Conservation (phyloP, 2,797 vertebrate genomes). For the Serranus cabrilla region DNA sequence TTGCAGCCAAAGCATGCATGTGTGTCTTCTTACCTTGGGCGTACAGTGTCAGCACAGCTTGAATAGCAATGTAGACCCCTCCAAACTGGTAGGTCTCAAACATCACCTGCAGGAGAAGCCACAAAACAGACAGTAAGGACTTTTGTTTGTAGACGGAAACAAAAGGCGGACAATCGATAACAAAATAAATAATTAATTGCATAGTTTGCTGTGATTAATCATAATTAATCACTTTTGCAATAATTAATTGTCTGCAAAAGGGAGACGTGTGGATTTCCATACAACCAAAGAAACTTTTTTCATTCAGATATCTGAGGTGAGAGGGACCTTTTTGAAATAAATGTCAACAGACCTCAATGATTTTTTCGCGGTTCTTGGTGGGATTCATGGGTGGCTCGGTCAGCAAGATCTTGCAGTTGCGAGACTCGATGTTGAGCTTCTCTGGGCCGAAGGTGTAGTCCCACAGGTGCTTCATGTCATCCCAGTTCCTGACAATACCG, state of each 20-base stretch:
- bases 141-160: not conserved
- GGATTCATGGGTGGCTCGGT: slow-evolving; percentile 91
- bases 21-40: slow-evolving; percentile 85
- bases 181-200: too few species aligned
- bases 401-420: slow-evolving; percentile 88
- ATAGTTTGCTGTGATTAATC: too few species aligned
- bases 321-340: not conserved
- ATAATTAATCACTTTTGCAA: too few species aligned
- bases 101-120: slow-evolving; percentile 82
- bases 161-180: too few species aligned
- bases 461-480: slow-evolving; percentile 91
- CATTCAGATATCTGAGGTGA: too few species aligned
- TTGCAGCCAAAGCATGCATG: not conserved
- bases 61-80: slow-evolving; percentile 89
- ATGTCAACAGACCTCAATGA: slow-evolving; percentile 73
- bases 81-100: slow-evolving; percentile 89
- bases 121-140: not conserved
- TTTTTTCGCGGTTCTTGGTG: slow-evolving; percentile 89
- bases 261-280: too few species aligned
- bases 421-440: slow-evolving; percentile 86
- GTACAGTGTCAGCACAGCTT: slow-evolving; percentile 90
- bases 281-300: too few species aligned
- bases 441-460: slow-evolving; percentile 90
- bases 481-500: slow-evolving; percentile 90
- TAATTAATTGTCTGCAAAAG: too few species aligned